phyloP scores from a whole-genome alignment of 2,113 vertebrate genomes.

The Chitala chitala region DNA sequence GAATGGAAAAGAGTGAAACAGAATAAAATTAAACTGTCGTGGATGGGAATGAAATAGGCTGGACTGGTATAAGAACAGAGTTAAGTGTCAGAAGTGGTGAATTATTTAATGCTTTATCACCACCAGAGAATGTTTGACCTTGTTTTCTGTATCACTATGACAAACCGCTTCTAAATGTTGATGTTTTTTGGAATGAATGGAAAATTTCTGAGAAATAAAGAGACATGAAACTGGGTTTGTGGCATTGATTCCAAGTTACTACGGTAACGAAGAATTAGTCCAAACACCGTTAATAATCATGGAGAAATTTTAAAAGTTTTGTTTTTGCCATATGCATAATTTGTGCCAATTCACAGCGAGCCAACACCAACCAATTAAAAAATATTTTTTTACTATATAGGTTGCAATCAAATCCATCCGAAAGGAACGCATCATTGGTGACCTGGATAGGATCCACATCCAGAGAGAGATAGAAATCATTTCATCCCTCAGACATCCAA shows the following conservation, averaged over 20 bases:
- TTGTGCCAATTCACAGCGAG: constrained; percentile 10
- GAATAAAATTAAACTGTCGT: neutral
- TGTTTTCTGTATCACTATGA: constrained; percentile 1
- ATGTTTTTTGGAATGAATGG: neutral
- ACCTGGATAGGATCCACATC: constrained; percentile 66
- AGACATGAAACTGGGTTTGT: neutral
- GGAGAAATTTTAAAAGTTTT: constrained; percentile 5
- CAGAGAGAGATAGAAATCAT: constrained; percentile 73
- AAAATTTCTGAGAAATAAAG: constrained; percentile 1
- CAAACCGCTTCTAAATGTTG: neutral
- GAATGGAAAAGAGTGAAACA: too few relatives aligned
- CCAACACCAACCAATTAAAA: too few relatives aligned
- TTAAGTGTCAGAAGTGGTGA: neutral
- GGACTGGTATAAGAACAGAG: neutral
- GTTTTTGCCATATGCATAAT: neutral
- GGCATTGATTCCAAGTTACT: neutral
- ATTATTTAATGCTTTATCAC: neutral
- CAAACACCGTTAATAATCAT: neutral
- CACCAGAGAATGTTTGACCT: neutral
- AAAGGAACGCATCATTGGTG: constrained; percentile 63
- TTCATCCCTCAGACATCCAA: constrained; percentile 60
- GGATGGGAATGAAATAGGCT: neutral
- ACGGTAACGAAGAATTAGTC: neutral
- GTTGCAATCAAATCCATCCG: constrained; percentile 72
- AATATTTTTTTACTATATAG: constrained; percentile 41